phyloP scores from a whole-genome alignment of 1,140 invertebrate species.

The Zaprionus ornatus region DNA sequence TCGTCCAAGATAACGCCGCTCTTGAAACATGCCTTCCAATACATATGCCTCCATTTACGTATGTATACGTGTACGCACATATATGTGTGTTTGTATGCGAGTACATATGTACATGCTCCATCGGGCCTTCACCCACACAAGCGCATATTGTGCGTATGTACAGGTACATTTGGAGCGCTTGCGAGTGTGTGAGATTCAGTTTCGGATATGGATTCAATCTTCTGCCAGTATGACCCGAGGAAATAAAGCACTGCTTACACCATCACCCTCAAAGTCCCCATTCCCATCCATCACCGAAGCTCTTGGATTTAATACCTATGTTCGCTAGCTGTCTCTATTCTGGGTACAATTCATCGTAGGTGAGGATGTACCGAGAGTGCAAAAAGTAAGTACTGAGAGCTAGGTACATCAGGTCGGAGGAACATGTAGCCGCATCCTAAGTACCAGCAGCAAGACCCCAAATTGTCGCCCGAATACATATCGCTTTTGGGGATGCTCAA shows the following conservation, averaged over 20 bases:
- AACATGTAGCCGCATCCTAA: slow-evolving; percentile 16
- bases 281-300: slow-evolving; percentile 24
- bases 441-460: slow-evolving; percentile 49
- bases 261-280: background rate
- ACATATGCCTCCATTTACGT: slow-evolving; percentile 52
- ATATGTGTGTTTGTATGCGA: slow-evolving; percentile 29
- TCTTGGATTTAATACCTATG: slow-evolving; percentile 13
- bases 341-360: background rate
- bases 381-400: slow-evolving; percentile 11
- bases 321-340: background rate
- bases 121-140: slow-evolving; percentile 4
- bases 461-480: slow-evolving; percentile 71
- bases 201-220: slow-evolving; percentile 56
- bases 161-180: slow-evolving; percentile 13
- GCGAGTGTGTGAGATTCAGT: slow-evolving; percentile 53
- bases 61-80: slow-evolving; percentile 32
- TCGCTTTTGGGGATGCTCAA: slow-evolving; percentile 79
- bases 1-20: slow-evolving; percentile 72
- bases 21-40: slow-evolving; percentile 59
- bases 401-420: slow-evolving; percentile 24
- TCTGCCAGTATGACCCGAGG: slow-evolving; percentile 66
- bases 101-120: slow-evolving; percentile 49
- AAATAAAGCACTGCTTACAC: slow-evolving; percentile 60
- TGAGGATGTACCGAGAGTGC: background rate
- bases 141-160: slow-evolving; percentile 14